A percentile compares a stretch with the other conserved stretches of the same genome.
Evolutionary conservation across 2,797 vertebrate species (phyloP).

Genomic region (Trematomus bernacchii): DNA sequence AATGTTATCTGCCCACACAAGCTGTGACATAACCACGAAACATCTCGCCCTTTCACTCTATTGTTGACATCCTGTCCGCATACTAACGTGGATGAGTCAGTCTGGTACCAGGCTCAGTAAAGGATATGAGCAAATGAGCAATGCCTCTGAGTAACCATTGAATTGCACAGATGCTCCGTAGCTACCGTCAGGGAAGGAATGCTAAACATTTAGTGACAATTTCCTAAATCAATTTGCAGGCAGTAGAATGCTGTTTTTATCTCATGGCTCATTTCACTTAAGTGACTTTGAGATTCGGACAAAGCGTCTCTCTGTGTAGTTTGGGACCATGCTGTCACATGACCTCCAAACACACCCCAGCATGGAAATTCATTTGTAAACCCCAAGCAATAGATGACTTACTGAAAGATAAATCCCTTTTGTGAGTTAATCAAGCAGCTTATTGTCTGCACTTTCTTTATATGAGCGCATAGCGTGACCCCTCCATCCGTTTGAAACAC

Average conservation of each 20-base stretch:
- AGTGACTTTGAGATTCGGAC: conserved; percentile 48
- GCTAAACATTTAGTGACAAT: conserved; percentile 54
- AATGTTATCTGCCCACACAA: conserved; percentile 54
- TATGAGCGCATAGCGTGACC: conserved; percentile 28
- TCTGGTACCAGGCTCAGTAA: conserved; percentile 8
- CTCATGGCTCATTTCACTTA: conserved; percentile 36
- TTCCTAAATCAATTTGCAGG: conserved; percentile 39
- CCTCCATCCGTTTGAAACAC: conserved; percentile 21
- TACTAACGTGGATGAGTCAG: conserved; percentile 42
- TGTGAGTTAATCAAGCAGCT: conserved; percentile 59
- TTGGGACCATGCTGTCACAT: conserved; percentile 40
- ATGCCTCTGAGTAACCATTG: conserved; percentile 19
- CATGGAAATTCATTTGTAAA: conserved; percentile 59
- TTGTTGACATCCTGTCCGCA: conserved; percentile 52
- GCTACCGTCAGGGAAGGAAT: conserved; percentile 49
- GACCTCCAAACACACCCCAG: conserved; percentile 49
- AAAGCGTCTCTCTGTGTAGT: conserved; percentile 50
- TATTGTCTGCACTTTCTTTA: conserved; percentile 44
- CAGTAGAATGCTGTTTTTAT: conserved; percentile 59
- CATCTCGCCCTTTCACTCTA: conserved; percentile 31
- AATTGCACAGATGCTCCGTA: conserved; percentile 38
- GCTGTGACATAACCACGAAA: conserved; percentile 30
- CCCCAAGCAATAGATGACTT: conserved; percentile 57
- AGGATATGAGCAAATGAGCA: conserved; percentile 63
- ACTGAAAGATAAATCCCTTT: conserved; percentile 55